Conservation (phyloP, 2,888 invertebrate genomes). For the Portevinia maculata region DNA sequence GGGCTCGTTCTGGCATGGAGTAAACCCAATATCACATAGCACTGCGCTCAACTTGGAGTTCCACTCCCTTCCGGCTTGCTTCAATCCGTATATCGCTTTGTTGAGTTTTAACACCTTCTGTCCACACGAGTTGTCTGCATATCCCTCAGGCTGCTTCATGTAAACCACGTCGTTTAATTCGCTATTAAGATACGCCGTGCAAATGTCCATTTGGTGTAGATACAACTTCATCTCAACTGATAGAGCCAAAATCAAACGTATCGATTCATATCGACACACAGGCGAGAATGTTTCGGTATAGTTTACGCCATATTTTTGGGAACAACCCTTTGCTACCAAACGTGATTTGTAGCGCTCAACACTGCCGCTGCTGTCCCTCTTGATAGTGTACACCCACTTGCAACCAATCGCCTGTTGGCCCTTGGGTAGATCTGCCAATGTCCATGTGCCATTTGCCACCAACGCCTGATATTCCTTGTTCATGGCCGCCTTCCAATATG, state of each 20-base stretch:
- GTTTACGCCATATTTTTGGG: constrained; percentile 15
- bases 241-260: constrained; percentile 26
- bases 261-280: constrained; percentile 26
- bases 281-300: constrained; percentile 38
- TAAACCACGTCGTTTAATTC: constrained; percentile 45
- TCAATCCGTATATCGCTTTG: constrained; percentile 37
- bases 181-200: constrained; percentile 43
- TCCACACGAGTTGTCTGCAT: background rate
- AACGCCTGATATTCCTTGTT: constrained; percentile 70
- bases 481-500: constrained; percentile 62
- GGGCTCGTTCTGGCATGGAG: constrained; percentile 24
- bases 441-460: constrained; percentile 44
- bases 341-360: constrained; percentile 16
- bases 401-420: constrained; percentile 58
- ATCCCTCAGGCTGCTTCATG: constrained; percentile 43
- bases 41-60: constrained; percentile 27
- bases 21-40: constrained; percentile 14
- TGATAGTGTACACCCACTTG: constrained; percentile 71
- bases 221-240: constrained; percentile 29
- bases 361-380: background rate
- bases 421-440: constrained; percentile 42
- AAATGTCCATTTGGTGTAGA: constrained; percentile 58
- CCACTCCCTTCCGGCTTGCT: no score
- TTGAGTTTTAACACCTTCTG: constrained; percentile 16
- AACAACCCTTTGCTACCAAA: constrained; percentile 19